These are phyloP conservation scores for Urechis unicinctus DNA, from an alignment of 2,888 invertebrate species.

Conservation along the genomic window DNA sequence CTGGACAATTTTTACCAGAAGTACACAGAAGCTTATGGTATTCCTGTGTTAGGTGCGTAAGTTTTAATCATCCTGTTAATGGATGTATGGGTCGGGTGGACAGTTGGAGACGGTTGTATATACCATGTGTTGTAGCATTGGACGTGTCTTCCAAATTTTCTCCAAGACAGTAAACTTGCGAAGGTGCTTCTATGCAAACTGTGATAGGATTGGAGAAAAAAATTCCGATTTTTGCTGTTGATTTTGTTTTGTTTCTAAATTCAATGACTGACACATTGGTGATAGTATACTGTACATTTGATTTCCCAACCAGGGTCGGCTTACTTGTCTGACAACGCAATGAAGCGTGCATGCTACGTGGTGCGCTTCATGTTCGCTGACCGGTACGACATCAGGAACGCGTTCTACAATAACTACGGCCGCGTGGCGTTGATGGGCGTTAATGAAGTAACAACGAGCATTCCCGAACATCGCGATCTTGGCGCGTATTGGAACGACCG, in stretches of 20 bases:
- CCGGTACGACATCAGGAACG: slow-evolving; percentile 19
- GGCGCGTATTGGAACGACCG: slow-evolving; percentile 17
- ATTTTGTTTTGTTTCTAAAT: too few relatives aligned
- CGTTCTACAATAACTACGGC: slow-evolving; percentile 25
- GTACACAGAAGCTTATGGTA: slow-evolving; percentile 32
- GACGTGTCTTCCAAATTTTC: too few relatives aligned
- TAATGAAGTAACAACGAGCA: slow-evolving; percentile 7
- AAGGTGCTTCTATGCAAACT: too few relatives aligned
- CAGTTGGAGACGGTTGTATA: too few relatives aligned
- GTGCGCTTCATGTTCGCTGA: slow-evolving; percentile 28
- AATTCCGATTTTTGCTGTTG: too few relatives aligned
- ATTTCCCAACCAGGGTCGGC: slow-evolving; percentile 16
- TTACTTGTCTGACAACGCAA: slow-evolving; percentile 23
- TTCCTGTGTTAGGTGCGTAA: slow-evolving; percentile 24
- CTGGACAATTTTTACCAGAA: slow-evolving; percentile 28
- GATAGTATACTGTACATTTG: background rate
- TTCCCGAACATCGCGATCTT: slow-evolving; percentile 28
- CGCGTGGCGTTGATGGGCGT: slow-evolving; percentile 24
- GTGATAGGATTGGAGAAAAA: too few relatives aligned
- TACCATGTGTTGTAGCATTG: too few relatives aligned
- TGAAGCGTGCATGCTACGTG: slow-evolving; percentile 29
- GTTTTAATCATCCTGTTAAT: background rate
- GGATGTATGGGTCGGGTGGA: too few relatives aligned
- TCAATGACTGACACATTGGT: too few relatives aligned
- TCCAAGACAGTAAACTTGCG: too few relatives aligned